Percentiles rank a stretch among this genome's conserved stretches.
Evolutionary conservation across 2,797 vertebrate genomes (phyloP).

Genomic region (Melanotaenia trifasciata): DNA sequence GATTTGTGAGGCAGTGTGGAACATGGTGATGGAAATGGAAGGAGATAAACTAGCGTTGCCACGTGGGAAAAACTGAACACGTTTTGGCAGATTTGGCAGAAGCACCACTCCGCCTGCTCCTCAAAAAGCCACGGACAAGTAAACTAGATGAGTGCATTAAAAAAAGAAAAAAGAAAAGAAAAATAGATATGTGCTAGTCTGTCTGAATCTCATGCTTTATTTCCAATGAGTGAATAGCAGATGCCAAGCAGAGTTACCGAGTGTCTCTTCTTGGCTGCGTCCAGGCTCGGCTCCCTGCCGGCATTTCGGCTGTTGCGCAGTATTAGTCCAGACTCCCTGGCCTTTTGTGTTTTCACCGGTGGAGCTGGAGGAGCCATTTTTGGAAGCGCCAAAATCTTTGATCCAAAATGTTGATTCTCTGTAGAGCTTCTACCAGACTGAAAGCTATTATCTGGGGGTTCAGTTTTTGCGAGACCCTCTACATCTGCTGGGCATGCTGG

Average conservation of each 20-base stretch:
- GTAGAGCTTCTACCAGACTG: slow-evolving; percentile 47
- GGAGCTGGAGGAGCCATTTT: slow-evolving; percentile 84
- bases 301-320: slow-evolving; percentile 83
- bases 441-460: slow-evolving; percentile 62
- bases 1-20: slow-evolving; percentile 66
- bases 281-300: slow-evolving; percentile 78
- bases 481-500: slow-evolving; percentile 49
- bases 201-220: slow-evolving; percentile 85
- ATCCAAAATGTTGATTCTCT: slow-evolving; percentile 70
- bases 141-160: slow-evolving; percentile 77
- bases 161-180: slow-evolving; percentile 58
- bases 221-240: slow-evolving; percentile 81
- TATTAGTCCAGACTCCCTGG: slow-evolving; percentile 84
- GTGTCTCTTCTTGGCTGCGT: slow-evolving; percentile 81
- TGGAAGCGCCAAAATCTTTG: slow-evolving; percentile 69
- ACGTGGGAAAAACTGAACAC: slow-evolving; percentile 59
- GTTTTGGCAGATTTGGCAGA: slow-evolving; percentile 53
- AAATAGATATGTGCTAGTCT: slow-evolving; percentile 74
- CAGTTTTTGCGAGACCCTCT: slow-evolving; percentile 55
- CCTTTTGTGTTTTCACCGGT: slow-evolving; percentile 86
- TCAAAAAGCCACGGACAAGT: slow-evolving; percentile 67
- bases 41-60: slow-evolving; percentile 40
- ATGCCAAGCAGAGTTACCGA: slow-evolving; percentile 85
- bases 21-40: slow-evolving; percentile 53
- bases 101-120: slow-evolving; percentile 65